These are phyloP conservation scores for Alfaro cultratus DNA, from an alignment of 2,797 vertebrate genomes.

Conservation along the genomic window DNA sequence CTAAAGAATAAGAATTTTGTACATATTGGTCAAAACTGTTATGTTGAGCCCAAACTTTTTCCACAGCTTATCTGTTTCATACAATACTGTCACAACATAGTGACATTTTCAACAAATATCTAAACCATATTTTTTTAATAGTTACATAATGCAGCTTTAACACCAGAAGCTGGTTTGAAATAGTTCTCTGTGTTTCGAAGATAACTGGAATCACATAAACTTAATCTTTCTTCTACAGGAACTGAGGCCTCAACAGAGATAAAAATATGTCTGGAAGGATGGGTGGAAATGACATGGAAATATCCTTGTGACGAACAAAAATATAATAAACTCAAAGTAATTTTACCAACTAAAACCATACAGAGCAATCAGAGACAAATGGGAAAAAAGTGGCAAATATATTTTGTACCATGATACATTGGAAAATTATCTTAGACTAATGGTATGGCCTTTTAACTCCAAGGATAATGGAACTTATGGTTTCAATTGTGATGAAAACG, in stretches of 20 bases:
- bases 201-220: background rate
- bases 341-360: background rate
- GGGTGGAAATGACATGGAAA: background rate
- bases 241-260: background rate
- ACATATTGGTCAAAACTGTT: too few species aligned
- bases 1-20: background rate
- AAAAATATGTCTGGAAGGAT: background rate
- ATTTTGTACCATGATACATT: background rate
- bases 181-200: background rate
- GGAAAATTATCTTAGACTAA: background rate
- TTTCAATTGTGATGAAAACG: background rate
- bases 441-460: background rate
- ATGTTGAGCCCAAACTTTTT: too few species aligned
- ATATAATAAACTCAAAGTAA: background rate
- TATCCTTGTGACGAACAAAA: background rate
- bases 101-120: too few species aligned
- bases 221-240: background rate
- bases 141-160: background rate
- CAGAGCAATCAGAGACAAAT: background rate
- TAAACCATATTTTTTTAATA: too few species aligned
- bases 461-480: background rate
- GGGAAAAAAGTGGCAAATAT: background rate
- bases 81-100: too few species aligned
- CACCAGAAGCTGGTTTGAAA: background rate
- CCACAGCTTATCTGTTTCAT: too few species aligned